Evolutionary conservation across 30 jellyfish, hydroid and myxozoan species (phyloP), one percentile per base, ranked within the genome.

Genomic region (Turritopsis dohrnii): DNA sequence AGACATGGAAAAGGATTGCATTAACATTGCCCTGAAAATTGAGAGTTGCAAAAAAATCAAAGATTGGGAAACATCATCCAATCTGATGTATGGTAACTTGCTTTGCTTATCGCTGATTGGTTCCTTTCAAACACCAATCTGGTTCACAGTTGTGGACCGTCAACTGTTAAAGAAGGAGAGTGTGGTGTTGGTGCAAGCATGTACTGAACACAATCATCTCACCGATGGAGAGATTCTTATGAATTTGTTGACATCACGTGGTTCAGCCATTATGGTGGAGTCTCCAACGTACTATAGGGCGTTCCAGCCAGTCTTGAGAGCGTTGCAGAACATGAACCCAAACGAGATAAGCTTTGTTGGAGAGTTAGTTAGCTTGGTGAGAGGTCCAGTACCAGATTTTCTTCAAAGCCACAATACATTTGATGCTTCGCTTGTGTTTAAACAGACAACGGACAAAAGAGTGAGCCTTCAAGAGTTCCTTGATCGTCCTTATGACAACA

Each of bases 271-370:
- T 65, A 88, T 84, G 87, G 96, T 75, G 21, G 96, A 89, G 72
- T 89, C 96, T 1, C 96, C 96, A 8, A 89, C 93, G 17, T 84
- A 83, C 52, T 89, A 76, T 71, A 69, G 87, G 41, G 84, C 96
- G 8, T 75, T 65, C 73, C 93, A 79, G 17, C 96, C 96, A 21
- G 84, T 89, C 19, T 71, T 89, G 23, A 79, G 79, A 31, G 76
- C 96, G 3, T 79, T 89, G 65, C 92, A 89, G 29, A 71, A 52
- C 25, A 71, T 74, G 72, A 83, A 52, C 28, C 72, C 84, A 7
- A 89, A 79, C 8, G 53, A 76, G 5, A 28, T 89, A 31, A 65
- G 85, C 54, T 89, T 89, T 52, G 60, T 74, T 24, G 75, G 75
- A 27, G 96, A 88, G 79, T 81, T 88, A 26, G 91, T 88, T 4